These are phyloP conservation scores for Danio choprae DNA, from an alignment of 2,797 vertebrate genomes.

Conservation along the genomic window DNA sequence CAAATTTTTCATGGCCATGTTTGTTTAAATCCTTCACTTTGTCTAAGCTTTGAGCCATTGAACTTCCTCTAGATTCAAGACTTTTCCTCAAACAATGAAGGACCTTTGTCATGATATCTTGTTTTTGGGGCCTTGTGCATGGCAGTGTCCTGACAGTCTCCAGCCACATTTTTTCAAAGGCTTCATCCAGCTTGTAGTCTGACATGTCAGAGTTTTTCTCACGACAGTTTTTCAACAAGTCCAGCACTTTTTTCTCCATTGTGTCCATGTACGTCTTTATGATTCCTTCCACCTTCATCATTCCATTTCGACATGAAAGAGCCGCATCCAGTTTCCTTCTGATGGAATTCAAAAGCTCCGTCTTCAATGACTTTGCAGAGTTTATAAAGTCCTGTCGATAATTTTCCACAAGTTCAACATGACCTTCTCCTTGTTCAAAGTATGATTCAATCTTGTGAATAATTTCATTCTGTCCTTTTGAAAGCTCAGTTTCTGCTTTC, in stretches of 20 bases:
- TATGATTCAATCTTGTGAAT: too few relatives aligned
- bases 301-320: conserved; percentile 44
- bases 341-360: conserved; percentile 50
- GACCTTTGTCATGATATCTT: conserved; percentile 19
- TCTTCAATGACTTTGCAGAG: conserved; percentile 49
- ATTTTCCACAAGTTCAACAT: too few relatives aligned
- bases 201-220: background rate
- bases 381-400: conserved; percentile 62
- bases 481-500: too few relatives aligned
- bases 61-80: conserved; percentile 34
- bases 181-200: background rate
- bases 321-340: conserved; percentile 56
- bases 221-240: conserved; percentile 46
- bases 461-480: too few relatives aligned
- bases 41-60: background rate
- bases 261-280: conserved; percentile 41
- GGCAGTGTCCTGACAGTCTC: conserved; percentile 16
- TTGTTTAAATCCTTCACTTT: background rate
- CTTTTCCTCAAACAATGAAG: conserved; percentile 2
- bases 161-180: conserved; percentile 53
- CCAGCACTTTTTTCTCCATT: conserved; percentile 59
- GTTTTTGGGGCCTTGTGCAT: background rate
- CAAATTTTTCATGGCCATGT: conserved; percentile 3
- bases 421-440: too few relatives aligned
- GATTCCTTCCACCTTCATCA: conserved; percentile 48